A percentile compares a stretch with the other conserved stretches of the same genome.
These are phyloP conservation scores for Anthrax anthrax DNA, from an alignment of 2,888 invertebrate genomes.

Conservation along the genomic window DNA sequence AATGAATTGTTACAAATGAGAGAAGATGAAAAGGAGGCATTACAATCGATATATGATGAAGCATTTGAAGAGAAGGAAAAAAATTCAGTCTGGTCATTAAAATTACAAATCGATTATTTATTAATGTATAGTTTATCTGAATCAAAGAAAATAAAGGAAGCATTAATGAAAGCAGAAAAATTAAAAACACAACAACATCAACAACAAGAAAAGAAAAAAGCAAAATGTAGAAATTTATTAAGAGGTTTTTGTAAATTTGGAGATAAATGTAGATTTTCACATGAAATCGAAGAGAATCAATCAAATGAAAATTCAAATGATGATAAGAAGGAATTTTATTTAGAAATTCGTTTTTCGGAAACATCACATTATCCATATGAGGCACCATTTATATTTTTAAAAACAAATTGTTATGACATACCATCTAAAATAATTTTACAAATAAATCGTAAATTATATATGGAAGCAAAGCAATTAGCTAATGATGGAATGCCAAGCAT, in stretches of 20 bases:
- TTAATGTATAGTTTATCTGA: constrained; percentile 42
- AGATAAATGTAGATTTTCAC: constrained; percentile 58
- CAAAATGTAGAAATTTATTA: constrained; percentile 42
- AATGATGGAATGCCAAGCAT: constrained; percentile 56
- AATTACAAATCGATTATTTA: constrained; percentile 51
- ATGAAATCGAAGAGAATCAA: constrained; percentile 36
- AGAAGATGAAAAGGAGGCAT: constrained; percentile 54
- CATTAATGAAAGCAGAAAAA: constrained; percentile 28
- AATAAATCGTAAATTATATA: constrained; percentile 48
- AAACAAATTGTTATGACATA: constrained; percentile 45
- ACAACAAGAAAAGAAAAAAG: constrained; percentile 35
- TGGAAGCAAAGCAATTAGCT: constrained; percentile 51
- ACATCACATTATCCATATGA: constrained; percentile 59
- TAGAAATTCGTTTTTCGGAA: constrained; percentile 62
- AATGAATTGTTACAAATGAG: constrained; percentile 48
- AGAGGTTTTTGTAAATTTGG: constrained; percentile 56
- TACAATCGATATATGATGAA: constrained; percentile 63
- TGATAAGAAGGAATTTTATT: constrained; percentile 41
- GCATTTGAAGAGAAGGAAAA: constrained; percentile 53
- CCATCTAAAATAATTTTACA: constrained; percentile 50
- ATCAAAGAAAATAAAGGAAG: constrained; percentile 29
- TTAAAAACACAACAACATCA: constrained; percentile 19
- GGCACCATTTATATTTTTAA: constrained; percentile 55
- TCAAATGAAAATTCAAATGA: constrained; percentile 15
- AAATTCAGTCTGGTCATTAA: constrained; percentile 54